Conservation (phyloP, 2,797 vertebrate species). For the Poecilia gillii region DNA sequence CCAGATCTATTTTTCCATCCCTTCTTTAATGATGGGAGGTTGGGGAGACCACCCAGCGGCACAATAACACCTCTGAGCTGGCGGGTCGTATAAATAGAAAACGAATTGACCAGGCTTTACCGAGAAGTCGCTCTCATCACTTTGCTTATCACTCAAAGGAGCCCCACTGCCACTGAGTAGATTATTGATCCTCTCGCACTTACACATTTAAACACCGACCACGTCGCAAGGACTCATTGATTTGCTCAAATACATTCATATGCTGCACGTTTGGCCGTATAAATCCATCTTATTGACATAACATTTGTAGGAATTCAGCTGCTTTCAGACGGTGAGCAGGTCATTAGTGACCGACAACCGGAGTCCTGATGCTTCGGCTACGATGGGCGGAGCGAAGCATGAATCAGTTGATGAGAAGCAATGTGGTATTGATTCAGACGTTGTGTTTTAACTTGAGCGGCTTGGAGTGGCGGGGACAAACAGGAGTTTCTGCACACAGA, state of each 20-base stretch:
- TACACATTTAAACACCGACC: conserved; percentile 66
- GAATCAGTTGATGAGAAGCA: conserved; percentile 66
- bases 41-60: conserved; percentile 61
- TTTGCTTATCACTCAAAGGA: conserved; percentile 69
- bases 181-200: conserved; percentile 59
- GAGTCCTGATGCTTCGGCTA: conserved; percentile 41
- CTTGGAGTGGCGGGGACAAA: conserved; percentile 28
- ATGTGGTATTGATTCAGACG: conserved; percentile 56
- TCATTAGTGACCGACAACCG: conserved; percentile 66
- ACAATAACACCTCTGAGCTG: conserved; percentile 72
- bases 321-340: conserved; percentile 59
- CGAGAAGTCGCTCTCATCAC: conserved; percentile 58
- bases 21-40: conserved; percentile 60
- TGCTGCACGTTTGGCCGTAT: conserved; percentile 46
- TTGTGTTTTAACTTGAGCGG: conserved; percentile 41
- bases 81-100: conserved; percentile 71
- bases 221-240: conserved; percentile 55
- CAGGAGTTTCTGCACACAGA: conserved; percentile 22
- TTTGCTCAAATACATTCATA: conserved; percentile 60
- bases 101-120: conserved; percentile 63
- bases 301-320: conserved; percentile 71
- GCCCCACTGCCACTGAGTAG: conserved; percentile 43
- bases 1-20: conserved; percentile 56
- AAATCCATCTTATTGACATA: conserved; percentile 71
- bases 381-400: conserved; percentile 35